A percentile compares a stretch with the other conserved stretches of the same genome.
These are phyloP conservation scores for Andrena bicolor DNA, from an alignment of 2,888 invertebrate genomes.

Conservation along the genomic window DNA sequence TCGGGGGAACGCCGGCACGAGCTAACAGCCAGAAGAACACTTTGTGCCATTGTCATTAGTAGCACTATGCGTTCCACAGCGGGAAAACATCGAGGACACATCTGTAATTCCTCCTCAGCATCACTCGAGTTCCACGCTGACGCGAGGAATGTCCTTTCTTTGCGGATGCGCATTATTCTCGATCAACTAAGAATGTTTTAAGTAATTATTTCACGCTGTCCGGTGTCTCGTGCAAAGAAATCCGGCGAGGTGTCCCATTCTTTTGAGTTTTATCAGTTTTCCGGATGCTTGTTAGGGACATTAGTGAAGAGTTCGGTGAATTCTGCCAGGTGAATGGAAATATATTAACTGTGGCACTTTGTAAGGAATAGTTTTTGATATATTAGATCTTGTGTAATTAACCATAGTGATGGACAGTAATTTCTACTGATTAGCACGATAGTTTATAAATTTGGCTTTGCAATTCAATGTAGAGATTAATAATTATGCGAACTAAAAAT, in stretches of 20 bases:
- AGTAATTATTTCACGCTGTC: slow-evolving; percentile 17
- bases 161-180: background rate
- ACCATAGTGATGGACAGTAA: too few relatives aligned
- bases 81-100: slow-evolving; percentile 43
- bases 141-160: slow-evolving; percentile 17
- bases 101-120: slow-evolving; percentile 37
- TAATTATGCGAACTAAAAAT: too few relatives aligned
- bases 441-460: too few relatives aligned
- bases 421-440: too few relatives aligned
- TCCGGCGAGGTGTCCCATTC: background rate
- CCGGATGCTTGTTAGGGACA: background rate
- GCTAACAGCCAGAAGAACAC: slow-evolving; percentile 46
- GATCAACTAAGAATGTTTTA: slow-evolving; percentile 27
- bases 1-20: slow-evolving; percentile 48
- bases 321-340: too few relatives aligned
- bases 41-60: slow-evolving; percentile 45
- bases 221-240: background rate
- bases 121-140: slow-evolving; percentile 12
- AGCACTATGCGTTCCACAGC: slow-evolving; percentile 8
- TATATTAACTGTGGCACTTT: too few relatives aligned
- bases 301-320: too few relatives aligned
- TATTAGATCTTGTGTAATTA: too few relatives aligned
- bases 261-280: background rate
- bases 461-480: too few relatives aligned
- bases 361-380: too few relatives aligned